Evolutionary conservation across 2,888 invertebrate genomes (phyloP), one percentile per base, ranked within the genome.

Genomic region (Lamellibrachia satsuma): DNA sequence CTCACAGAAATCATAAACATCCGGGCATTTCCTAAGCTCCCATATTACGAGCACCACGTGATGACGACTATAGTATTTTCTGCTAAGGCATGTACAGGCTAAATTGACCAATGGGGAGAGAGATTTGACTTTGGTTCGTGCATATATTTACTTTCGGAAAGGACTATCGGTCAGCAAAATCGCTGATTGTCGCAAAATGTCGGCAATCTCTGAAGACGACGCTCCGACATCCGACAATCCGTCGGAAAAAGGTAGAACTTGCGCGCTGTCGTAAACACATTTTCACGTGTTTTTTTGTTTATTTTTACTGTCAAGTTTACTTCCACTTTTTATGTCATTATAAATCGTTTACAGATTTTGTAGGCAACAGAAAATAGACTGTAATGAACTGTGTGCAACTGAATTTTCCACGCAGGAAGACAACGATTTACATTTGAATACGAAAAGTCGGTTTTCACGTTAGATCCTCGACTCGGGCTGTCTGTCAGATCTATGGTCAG

Each of bases 151-250:
- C 75, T 75, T 75, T 75, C 22, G 75, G 75, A 75, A 75, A 22
- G 75, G 22, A 75, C 15, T 75, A 75, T 75, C 75, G 6, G 15
- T 75, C 4, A 22, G 75, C 75, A 75, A 11, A 11, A 75, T 22
- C 22, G 75, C 11, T 92, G 94, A 94, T 94, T 95, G 95, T 95
- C 95, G 95, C 95, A 95, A 95, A 93, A 94, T 93, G 93, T 93
- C 93, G 93, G 95, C 94, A 93, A 94, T 94, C 94, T 93, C 93
- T 90, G 94, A 93, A 94, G 94, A 94, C 95, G 95, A 95, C 95
- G 95, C 93, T 94, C 94, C 95, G 93, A 94, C 94, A 94, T 93
- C 93, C 94, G 95, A 95, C 94, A 93, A 93, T 93, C 92, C 92
- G 92, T 93, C 94, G 93, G 92, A 93, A 91, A 91, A 94, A 55